Evolutionary conservation across 2,113 vertebrate species (phyloP).

Genomic region (Madoqua kirkii): DNA sequence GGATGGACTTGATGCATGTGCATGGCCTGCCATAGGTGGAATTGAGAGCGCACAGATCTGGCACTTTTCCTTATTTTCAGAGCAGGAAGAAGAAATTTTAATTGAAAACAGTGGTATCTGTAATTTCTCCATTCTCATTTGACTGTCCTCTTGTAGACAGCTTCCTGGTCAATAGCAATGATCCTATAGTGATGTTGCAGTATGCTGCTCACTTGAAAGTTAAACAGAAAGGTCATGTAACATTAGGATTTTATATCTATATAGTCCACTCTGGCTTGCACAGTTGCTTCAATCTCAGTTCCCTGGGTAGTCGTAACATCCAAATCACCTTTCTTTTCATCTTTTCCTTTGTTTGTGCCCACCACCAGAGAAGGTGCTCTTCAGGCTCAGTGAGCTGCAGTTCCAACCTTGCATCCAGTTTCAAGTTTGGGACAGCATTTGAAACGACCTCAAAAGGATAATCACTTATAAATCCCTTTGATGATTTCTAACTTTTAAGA

Average conservation of each 20-base stretch:
- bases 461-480: background rate
- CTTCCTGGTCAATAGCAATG: background rate
- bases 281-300: background rate
- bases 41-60: background rate
- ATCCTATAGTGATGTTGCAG: background rate
- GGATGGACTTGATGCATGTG: background rate
- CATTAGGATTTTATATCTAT: background rate
- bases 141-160: background rate
- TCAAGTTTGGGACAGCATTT: background rate
- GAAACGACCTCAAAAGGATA: background rate
- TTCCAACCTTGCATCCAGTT: fast-evolving
- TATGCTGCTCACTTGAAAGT: background rate
- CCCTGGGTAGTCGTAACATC: background rate
- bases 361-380: background rate
- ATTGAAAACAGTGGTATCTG: background rate
- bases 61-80: background rate
- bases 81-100: background rate
- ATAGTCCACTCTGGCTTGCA: background rate
- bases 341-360: background rate
- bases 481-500: background rate
- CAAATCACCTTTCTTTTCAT: background rate
- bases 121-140: background rate
- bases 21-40: background rate
- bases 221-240: background rate
- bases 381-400: fast-evolving